phyloP scores from a whole-genome alignment of 2,888 invertebrate genomes.

The Agrotis segetum region DNA sequence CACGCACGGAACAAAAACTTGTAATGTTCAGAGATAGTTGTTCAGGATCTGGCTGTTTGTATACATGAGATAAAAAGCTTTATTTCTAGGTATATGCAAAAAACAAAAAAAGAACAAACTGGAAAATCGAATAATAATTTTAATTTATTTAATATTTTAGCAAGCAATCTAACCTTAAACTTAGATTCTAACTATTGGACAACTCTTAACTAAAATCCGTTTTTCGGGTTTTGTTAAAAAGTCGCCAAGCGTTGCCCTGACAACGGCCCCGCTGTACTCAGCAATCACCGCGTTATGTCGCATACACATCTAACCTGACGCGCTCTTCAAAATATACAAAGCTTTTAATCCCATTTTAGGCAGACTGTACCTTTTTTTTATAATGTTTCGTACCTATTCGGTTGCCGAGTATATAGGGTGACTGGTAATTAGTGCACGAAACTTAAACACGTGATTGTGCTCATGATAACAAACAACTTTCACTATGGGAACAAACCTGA shows the following conservation, averaged over 20 bases:
- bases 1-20: too few species aligned
- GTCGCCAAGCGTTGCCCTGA: slow-evolving; percentile 12
- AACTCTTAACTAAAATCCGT: neutral
- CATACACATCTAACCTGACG: slow-evolving; percentile 17
- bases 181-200: too few species aligned
- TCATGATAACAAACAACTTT: too few species aligned
- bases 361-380: slow-evolving; percentile 13
- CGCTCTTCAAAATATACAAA: slow-evolving; percentile 19
- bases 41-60: too few species aligned
- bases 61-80: too few species aligned
- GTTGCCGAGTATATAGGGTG: slow-evolving; percentile 22
- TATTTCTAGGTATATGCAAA: too few species aligned
- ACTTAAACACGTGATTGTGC: too few species aligned
- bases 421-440: too few species aligned
- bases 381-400: slow-evolving; percentile 26
- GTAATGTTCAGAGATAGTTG: too few species aligned
- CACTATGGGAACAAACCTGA: too few species aligned
- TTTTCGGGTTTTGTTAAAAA: slow-evolving; percentile 9
- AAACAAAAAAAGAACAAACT: too few species aligned
- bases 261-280: slow-evolving; percentile 11
- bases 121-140: too few species aligned
- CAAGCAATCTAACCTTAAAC: slow-evolving; percentile 3
- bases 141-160: neutral
- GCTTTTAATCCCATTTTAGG: slow-evolving; percentile 22
- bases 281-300: slow-evolving; percentile 16